Base-by-base conservation (phyloP, 2,113 vertebrate genomes). In the Triplophysa dalaica region DNA sequence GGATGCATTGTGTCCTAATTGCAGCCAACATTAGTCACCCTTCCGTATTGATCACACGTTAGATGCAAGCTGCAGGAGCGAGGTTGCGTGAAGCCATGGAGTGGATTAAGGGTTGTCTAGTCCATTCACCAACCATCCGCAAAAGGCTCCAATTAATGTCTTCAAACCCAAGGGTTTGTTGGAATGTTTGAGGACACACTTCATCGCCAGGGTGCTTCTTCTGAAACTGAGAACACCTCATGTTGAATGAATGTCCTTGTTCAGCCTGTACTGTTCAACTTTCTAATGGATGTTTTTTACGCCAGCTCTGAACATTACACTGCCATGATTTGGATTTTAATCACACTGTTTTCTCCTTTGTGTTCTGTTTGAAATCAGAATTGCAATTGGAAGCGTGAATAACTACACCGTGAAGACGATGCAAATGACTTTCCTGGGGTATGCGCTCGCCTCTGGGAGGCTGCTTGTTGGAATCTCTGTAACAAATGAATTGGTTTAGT, bases 1-100 rank as follows among this genome's bases (percentile, higher is more conserved):
- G 62, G 65, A 70, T 63, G 80, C 85, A 86, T 88, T 90, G 83
- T 89, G 84, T 89, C 85, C 75, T 90, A 91, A 92, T 91, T 90
- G 88, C 89, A 88, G 87, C 89, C 84, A 88, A 88, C 79, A 76
- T 65, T 77, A 86, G 70, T 83, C 88, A 87, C 85, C 33, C 87
- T 83, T 79, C 83, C 17, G 33, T 82, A 88, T 89, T 87, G 90
- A 92, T 90, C 87, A 86, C 52, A 85, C 81, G 75, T 87, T 87
- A 87, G 75, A 82, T 64, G 82, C 63, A 80, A 70, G 80, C 78
- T 26, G 60, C 81, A 38, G 24, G 7, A 78, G 50, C 68, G 21
- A 41, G 74, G 24, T 63, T 21, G 77, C 17, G 61, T 80, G 80
- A 58, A 65, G 76, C 17, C 29, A 60, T 48, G 45, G 58, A 83